Evolutionary conservation across 2,797 vertebrate species (phyloP).

Genomic region (Masticophis lateralis): DNA sequence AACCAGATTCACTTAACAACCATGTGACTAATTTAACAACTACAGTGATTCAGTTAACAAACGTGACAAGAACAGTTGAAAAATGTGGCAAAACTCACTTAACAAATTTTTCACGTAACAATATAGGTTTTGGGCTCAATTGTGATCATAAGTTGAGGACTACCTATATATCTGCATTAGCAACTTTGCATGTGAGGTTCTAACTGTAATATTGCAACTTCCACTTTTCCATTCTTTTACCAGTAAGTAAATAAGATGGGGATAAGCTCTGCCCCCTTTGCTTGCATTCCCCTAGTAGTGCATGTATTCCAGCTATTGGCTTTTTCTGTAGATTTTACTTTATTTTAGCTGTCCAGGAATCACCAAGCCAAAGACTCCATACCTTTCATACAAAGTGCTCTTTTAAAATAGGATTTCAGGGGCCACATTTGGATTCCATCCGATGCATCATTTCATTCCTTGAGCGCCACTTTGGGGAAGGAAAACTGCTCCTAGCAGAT

Average conservation of each 20-base stretch:
- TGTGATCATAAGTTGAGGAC: no score
- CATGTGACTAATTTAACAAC: no score
- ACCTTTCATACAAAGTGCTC: neutral
- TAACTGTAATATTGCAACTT: neutral
- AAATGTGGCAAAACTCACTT: no score
- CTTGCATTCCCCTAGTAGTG: neutral
- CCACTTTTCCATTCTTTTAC: neutral
- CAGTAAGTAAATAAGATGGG: neutral
- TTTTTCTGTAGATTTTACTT: neutral
- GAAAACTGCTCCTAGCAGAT: neutral
- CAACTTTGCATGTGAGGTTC: neutral
- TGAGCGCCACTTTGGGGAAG: neutral
- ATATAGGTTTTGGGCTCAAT: no score
- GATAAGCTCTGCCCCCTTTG: neutral
- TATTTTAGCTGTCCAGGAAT: neutral
- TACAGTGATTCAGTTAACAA: no score
- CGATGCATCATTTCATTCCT: neutral
- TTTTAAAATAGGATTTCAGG: neutral
- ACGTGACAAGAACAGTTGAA: no score
- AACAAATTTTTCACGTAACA: no score
- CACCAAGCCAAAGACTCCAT: neutral
- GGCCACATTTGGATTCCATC: neutral
- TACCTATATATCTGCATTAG: neutral
- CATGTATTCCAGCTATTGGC: neutral
- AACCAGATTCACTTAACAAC: no score